Base-by-base conservation (phyloP, 2,888 invertebrate genomes). In the Phengaris arion region DNA sequence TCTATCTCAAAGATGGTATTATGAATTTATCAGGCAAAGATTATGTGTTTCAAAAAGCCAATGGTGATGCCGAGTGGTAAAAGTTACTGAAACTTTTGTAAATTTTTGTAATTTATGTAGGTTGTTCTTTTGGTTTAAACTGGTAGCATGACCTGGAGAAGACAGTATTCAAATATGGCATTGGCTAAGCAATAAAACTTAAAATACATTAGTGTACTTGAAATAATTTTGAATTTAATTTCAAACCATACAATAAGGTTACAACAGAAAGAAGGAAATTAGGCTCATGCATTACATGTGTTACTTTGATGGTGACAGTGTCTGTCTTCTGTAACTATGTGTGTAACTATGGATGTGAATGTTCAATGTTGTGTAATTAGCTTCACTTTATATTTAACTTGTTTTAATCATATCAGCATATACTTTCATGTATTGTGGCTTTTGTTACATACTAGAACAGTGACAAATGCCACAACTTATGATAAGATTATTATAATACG, bases 1-100 rank as follows among this genome's bases (percentile, higher is more conserved):
- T 99, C 90, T 98, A 98, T 90, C 94, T 99, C 80, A 99, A 99
- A 94, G 99, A 99, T 94, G 99, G 99, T 77, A 99, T 99, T 80
- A 99, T 99, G 99, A 99, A 99, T 94, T 95, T 99, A 85, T 97
- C 97, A 81, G 99, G 99, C 70, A 98, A 98, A 92, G 99, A 99
- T 94, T 99, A 97, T 94, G 98, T 99, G 85, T 99, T 99, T 94
- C 99, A 99, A 94, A 99, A 98, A 94, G 99, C 99, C 13, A 98
- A 97, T 85, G 99, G 99, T 81, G 99, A 99, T 94, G 99, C 99
- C 46, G 99, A 99, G 90, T 99, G 99, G 99, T 99, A 95, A 48
- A 57, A 13, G 35, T 55, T 68, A 70, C 52, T 52, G 15, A 54
- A 35, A 95, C 86, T 82, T 81, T 82, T 75, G 74, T 74, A 73